Conservation (phyloP, 53 echinoderm and acorn worm species). For the Holothuria leucospilota region DNA sequence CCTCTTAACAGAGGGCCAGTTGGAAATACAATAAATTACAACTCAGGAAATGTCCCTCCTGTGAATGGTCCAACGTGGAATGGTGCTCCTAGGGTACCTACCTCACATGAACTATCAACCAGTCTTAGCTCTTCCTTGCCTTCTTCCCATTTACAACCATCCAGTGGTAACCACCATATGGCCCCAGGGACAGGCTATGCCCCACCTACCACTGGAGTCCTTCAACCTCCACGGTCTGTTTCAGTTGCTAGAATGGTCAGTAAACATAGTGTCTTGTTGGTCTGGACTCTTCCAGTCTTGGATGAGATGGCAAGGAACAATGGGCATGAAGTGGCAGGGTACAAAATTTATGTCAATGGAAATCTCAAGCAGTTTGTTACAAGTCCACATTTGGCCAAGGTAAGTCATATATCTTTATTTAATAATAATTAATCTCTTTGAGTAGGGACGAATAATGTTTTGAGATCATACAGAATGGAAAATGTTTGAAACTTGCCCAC, state of each 20-base stretch:
- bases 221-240: constrained; percentile 76
- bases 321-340: constrained; percentile 85
- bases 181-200: neutral
- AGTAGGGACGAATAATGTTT: neutral
- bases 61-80: no score
- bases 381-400: constrained; percentile 91
- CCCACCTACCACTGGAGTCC: constrained; percentile 26
- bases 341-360: constrained; percentile 88
- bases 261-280: constrained; percentile 77
- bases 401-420: constrained; percentile 45
- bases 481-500: no score
- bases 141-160: constrained; percentile 12
- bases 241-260: constrained; percentile 76
- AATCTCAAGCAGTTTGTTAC: constrained; percentile 89
- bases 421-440: neutral
- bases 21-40: no score
- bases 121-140: constrained; percentile 35
- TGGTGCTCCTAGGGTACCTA: neutral
- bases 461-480: no score
- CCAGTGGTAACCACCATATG: neutral
- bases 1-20: no score
- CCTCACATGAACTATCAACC: constrained; percentile 3
- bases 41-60: no score
- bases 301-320: constrained; percentile 81
- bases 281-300: constrained; percentile 83